Evolutionary conservation across 2,888 invertebrate genomes (phyloP).

Genomic region (Autographa pulchrina): DNA sequence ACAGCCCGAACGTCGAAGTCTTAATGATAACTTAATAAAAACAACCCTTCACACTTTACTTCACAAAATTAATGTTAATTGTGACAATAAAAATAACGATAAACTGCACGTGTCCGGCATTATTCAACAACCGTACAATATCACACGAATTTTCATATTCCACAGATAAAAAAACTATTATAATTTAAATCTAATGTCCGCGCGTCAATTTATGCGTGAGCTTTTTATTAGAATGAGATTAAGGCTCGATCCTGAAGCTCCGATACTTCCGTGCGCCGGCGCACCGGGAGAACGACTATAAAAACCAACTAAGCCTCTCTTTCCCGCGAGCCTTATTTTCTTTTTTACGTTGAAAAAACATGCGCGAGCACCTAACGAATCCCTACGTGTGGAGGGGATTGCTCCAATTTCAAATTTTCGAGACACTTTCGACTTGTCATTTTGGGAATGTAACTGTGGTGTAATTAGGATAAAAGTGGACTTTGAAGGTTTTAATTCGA

Average conservation of each 20-base stretch:
- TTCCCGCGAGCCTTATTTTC: slow-evolving; percentile 85
- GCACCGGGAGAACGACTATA: slow-evolving; percentile 87
- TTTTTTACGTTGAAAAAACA: slow-evolving; percentile 79
- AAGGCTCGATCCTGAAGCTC: slow-evolving; percentile 86
- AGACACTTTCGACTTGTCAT: slow-evolving; percentile 77
- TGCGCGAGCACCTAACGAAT: slow-evolving; percentile 79
- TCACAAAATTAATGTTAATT: slow-evolving; percentile 84
- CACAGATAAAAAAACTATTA: slow-evolving; percentile 77
- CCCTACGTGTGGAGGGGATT: slow-evolving; percentile 75
- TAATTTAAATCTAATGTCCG: slow-evolving; percentile 78
- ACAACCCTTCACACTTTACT: slow-evolving; percentile 83
- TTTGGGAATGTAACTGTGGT: slow-evolving; percentile 72
- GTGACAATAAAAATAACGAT: slow-evolving; percentile 84
- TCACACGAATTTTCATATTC: slow-evolving; percentile 70
- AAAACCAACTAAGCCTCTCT: slow-evolving; percentile 87
- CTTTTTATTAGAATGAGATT: slow-evolving; percentile 88
- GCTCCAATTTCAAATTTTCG: slow-evolving; percentile 74
- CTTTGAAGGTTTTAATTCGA: slow-evolving; percentile 74
- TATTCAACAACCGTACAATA: slow-evolving; percentile 80
- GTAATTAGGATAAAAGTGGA: slow-evolving; percentile 73
- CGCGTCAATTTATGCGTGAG: slow-evolving; percentile 87
- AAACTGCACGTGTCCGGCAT: slow-evolving; percentile 85
- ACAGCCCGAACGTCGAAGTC: slow-evolving; percentile 78
- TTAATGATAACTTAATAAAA: slow-evolving; percentile 84
- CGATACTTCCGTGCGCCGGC: slow-evolving; percentile 87